Base-by-base conservation (phyloP, 1,140 invertebrate genomes). In the Bactericera cockerelli region DNA sequence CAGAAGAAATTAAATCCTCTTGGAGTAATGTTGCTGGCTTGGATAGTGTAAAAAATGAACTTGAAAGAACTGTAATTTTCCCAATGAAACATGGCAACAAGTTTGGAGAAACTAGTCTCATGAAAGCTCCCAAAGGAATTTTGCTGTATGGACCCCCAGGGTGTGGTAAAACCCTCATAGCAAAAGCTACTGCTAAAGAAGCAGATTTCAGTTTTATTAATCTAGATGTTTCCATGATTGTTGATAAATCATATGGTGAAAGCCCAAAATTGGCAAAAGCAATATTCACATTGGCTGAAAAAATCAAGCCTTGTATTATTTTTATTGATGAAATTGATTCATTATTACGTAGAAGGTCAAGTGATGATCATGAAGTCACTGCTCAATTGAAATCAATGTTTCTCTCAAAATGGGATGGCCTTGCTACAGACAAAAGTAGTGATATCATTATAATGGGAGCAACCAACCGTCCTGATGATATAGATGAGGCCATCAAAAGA, bases 191-290 rank as follows among this genome's bases (percentile, higher is more conserved):
- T 1, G 93, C 93, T 0, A 89, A 86, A 68, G 91, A 93, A 71
- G 88, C 90, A 10, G 86, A 87, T 64, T 92, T 89, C 65, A 80
- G 87, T 63, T 98, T 99, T 72, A 94, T 99, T 59, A 98, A 98
- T 72, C 74, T 98, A 57, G 89, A 94, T 71, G 81, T 94, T 1
- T 90, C 93, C 0, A 82, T 91, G 58, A 71, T 98, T 6, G 95
- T 94, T 13, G 94, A 98, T 71, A 98, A 98, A 72, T 98, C 93
- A 93, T 95, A 93, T 67, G 95, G 95, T 24, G 95, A 99, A 75
- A 96, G 93, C 61, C 92, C 98, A 71, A 98, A 98, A 71, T 72
- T 98, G 31, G 90, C 93, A 2, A 83, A 89, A 8, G 94, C 94
- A 24, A 89, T 99, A 0, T 99, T 99, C 72, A 87, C 89, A n/a